Percentiles rank a stretch among this genome's conserved stretches.
Evolutionary conservation across 2,113 vertebrate species (phyloP).

Genomic region (Thalassarche chlororhynchos): DNA sequence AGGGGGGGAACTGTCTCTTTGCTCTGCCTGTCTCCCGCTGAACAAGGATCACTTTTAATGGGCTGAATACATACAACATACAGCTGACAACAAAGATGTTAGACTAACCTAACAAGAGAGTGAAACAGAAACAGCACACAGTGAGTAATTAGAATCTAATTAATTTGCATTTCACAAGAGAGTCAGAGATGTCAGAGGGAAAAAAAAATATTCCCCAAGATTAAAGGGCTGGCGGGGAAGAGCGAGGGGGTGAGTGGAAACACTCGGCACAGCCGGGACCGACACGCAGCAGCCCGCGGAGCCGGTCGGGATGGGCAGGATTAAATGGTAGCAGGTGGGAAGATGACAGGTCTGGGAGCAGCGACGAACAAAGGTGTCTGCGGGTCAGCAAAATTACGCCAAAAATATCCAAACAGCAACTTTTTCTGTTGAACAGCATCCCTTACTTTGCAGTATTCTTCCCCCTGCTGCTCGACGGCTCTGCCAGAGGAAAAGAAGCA

Average conservation of each 20-base stretch:
- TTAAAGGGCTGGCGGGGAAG: constrained; percentile 64
- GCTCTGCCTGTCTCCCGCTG: constrained; percentile 9
- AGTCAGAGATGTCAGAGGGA: constrained; percentile 55
- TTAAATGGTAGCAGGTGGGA: constrained; percentile 63
- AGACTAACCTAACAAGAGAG: constrained; percentile 63
- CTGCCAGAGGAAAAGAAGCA: neutral
- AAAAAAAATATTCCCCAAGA: neutral
- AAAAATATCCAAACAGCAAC: neutral
- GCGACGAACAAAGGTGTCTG: neutral
- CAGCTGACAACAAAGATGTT: constrained; percentile 62
- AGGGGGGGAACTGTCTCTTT: neutral
- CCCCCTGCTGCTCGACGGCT: neutral
- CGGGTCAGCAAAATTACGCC: neutral
- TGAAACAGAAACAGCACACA: constrained; percentile 33
- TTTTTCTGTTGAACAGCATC: neutral
- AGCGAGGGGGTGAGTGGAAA: neutral
- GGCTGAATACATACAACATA: constrained; percentile 6
- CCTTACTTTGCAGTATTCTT: neutral
- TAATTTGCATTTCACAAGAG: constrained; percentile 83
- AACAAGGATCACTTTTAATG: constrained; percentile 20
- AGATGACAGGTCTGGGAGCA: constrained; percentile 8
- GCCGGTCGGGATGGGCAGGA: neutral
- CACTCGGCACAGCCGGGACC: neutral
- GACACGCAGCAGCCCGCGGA: neutral
- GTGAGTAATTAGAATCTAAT: constrained; percentile 84